phyloP scores from a whole-genome alignment of 2,888 invertebrate species.

The Drosophila monieri region DNA sequence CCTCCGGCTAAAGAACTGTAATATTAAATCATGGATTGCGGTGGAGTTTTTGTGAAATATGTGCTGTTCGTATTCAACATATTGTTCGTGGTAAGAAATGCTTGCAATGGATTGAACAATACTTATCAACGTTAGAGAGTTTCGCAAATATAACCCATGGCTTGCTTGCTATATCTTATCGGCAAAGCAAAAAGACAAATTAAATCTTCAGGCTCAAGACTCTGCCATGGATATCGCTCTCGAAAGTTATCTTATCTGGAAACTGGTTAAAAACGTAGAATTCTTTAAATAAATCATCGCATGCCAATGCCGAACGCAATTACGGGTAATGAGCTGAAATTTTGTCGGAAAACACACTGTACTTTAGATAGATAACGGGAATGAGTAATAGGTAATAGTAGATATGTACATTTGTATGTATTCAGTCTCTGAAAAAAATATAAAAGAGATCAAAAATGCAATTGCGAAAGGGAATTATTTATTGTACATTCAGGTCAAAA shows the following conservation, averaged over 20 bases:
- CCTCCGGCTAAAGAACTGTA: neutral
- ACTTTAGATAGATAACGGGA: conserved; percentile 17
- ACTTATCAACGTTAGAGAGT: neutral
- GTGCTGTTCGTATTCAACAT: conserved; percentile 92
- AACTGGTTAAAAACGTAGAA: conserved; percentile 27
- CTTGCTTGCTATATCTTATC: conserved; percentile 34
- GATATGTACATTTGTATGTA: neutral
- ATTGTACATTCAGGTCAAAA: neutral
- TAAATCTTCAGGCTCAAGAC: conserved; percentile 9
- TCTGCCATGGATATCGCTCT: conserved; percentile 14
- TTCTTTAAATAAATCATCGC: conserved; percentile 45
- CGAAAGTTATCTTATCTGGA: conserved; percentile 60
- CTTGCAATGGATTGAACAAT: conserved; percentile 4
- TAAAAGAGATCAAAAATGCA: conserved; percentile 2
- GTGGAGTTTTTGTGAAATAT: conserved; percentile 91
- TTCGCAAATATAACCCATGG: conserved; percentile 14
- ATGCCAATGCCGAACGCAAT: conserved; percentile 49
- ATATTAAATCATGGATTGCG: conserved; percentile 87
- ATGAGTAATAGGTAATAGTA: conserved; percentile 53
- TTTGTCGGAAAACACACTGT: conserved; percentile 41
- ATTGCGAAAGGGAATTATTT: conserved; percentile 1
- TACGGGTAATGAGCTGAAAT: conserved; percentile 49
- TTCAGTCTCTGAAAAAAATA: neutral
- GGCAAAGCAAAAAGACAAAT: conserved; percentile 23
- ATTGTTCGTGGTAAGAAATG: conserved; percentile 88